phyloP scores from a whole-genome alignment of 1,140 invertebrate species.

The Megalopta genalis region DNA sequence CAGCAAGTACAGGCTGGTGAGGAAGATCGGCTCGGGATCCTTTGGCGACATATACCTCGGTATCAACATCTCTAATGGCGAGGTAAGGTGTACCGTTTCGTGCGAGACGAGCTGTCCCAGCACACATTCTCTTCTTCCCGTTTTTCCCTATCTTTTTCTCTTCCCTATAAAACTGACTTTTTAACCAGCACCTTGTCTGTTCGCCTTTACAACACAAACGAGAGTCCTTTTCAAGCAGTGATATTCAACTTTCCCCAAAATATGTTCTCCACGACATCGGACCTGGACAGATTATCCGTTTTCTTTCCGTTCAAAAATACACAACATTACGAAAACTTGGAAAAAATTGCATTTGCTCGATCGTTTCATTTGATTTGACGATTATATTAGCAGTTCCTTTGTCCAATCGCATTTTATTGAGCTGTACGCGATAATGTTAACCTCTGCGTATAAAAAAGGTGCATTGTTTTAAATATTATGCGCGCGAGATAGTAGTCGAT shows the following conservation, averaged over 20 bases:
- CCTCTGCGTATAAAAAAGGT: constrained; percentile 15
- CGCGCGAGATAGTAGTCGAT: background rate
- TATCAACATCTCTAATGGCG: constrained; percentile 97
- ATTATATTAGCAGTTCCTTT: constrained; percentile 11
- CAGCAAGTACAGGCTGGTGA: constrained; percentile 95
- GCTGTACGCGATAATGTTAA: constrained; percentile 14
- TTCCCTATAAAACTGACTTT: background rate
- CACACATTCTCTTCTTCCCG: constrained; percentile 4
- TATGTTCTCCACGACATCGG: constrained; percentile 17
- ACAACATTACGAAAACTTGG: background rate
- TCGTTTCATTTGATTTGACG: background rate
- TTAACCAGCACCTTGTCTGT: background rate
- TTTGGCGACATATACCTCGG: constrained; percentile 99
- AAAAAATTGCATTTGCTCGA: background rate
- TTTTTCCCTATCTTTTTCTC: background rate
- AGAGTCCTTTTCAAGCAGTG: background rate
- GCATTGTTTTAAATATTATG: constrained; percentile 10
- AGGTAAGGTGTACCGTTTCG: constrained; percentile 83
- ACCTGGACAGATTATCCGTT: background rate
- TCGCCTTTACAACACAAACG: background rate
- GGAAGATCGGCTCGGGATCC: constrained; percentile 98
- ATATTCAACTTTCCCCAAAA: constrained; percentile 2
- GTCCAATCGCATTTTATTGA: background rate
- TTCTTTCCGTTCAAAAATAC: background rate
- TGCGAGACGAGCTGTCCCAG: constrained; percentile 23